Evolutionary conservation across 2,888 invertebrate species (phyloP), one percentile per base, ranked within the genome.

Genomic region (Gandaritis pyraliata): DNA sequence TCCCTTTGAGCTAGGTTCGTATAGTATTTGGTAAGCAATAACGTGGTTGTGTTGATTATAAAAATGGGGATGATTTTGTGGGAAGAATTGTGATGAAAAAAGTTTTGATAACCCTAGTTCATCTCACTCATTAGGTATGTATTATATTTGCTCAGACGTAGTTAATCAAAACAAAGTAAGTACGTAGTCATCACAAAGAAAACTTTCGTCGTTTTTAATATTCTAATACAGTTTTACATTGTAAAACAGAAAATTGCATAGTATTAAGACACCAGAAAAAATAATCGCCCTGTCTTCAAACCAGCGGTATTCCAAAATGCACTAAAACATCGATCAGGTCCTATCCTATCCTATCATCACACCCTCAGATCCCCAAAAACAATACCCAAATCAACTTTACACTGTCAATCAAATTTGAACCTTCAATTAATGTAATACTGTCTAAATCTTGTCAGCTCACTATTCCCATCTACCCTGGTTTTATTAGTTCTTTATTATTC

Each of bases 291-390:
- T 33, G 8, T 33, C 33, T 6, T 33, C 10, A 16, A 43, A 11
- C 15, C 41, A 41, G 15, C 15, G 8, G 1, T 6, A 38, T 45
- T 33, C 36, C n/a, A 46, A 33, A 33, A 55, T 47, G 47, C 47
- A 47, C 38, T 13, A 46, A 39, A 55, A 55, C 29, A 55, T 48
- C 41, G 29, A 39, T 39, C 8, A 39, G 12, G 11, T 6, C 30
- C 15, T 18, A 30, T 16, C 43, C 30, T 52, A 13, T 6, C 30
- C 15, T 18, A 30, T 16, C 43, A 43, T 52, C 51, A 41, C 41
- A 47, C 13, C 30, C 0, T 48, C 29, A 15, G 12, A 15, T 15
- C 48, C 36, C 23, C 41, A 39, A 47, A 29, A 48, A 18, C 45
- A 45, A 53, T 43, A 18, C 33, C 45, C 10, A 43, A 57, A 33